Conservation (phyloP, 1,140 invertebrate species). For the Maconellicoccus hirsutus region DNA sequence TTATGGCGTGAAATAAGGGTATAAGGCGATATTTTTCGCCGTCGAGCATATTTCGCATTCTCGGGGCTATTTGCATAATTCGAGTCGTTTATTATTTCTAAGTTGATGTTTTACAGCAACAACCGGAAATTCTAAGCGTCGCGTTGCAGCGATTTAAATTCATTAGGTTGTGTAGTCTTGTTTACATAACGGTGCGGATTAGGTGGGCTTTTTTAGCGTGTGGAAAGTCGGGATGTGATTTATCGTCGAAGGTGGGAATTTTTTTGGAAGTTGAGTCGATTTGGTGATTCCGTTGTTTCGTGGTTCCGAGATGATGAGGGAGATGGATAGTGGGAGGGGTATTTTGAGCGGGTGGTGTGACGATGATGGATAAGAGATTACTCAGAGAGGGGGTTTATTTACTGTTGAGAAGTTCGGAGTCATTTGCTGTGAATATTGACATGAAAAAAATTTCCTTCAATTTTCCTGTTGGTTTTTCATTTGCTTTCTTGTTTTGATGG, state of each 20-base stretch:
- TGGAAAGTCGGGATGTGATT: neutral
- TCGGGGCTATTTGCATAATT: conserved; percentile 3
- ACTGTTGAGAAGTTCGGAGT: too few species aligned
- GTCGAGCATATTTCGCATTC: neutral
- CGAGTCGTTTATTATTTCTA: conserved; percentile 4
- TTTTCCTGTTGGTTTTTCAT: too few species aligned
- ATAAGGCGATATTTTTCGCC: conserved; percentile 1
- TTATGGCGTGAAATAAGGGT: neutral
- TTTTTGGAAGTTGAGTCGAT: too few species aligned
- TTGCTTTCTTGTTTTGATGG: too few species aligned
- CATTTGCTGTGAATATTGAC: too few species aligned
- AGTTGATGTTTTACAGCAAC: neutral
- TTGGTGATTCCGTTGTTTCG: too few species aligned
- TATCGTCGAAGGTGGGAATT: neutral
- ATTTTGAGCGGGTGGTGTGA: too few species aligned
- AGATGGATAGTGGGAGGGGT: too few species aligned
- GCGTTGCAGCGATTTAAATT: conserved; percentile 1
- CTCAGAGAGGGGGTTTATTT: too few species aligned
- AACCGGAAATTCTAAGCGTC: neutral
- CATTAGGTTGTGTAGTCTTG: neutral
- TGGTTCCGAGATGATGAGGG: too few species aligned
- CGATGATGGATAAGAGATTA: too few species aligned
- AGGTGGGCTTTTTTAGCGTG: neutral
- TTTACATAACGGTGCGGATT: neutral
- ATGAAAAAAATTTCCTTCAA: too few species aligned